These are phyloP conservation scores for Misgurnus anguillicaudatus DNA, from an alignment of 2,113 vertebrate genomes.

Conservation along the genomic window DNA sequence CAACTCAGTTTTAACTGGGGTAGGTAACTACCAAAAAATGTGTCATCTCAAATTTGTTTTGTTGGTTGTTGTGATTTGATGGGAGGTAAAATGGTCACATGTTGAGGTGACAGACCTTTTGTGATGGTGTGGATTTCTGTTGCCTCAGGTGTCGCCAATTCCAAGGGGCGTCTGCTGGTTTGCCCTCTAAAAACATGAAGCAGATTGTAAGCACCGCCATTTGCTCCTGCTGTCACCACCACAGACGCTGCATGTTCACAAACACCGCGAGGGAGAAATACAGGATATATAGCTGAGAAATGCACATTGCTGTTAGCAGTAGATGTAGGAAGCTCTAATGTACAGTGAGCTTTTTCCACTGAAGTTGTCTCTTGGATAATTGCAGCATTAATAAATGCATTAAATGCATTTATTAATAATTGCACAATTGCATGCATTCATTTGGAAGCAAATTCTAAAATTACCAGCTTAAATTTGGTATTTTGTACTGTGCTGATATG, in stretches of 20 bases:
- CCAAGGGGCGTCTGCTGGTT: conserved; percentile 21
- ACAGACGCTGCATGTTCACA: conserved; percentile 49
- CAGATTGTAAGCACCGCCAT: conserved; percentile 43
- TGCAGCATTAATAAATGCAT: not conserved
- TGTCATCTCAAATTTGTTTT: not conserved
- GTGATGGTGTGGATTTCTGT: conserved; percentile 34
- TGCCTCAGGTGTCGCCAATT: conserved; percentile 23
- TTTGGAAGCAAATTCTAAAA: conserved; percentile 22
- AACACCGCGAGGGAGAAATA: conserved; percentile 33
- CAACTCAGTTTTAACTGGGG: not conserved
- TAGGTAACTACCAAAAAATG: not conserved
- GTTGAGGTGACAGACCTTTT: conserved; percentile 48
- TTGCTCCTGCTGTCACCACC: conserved; percentile 58
- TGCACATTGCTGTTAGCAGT: conserved; percentile 61
- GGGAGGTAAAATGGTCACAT: conserved; percentile 31
- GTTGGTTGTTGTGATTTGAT: conserved; percentile 9
- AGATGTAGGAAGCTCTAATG: not conserved
- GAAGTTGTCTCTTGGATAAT: conserved; percentile 42
- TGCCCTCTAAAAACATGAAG: conserved; percentile 35
- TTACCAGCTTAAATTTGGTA: conserved; percentile 7
- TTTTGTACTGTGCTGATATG: conserved; percentile 21
- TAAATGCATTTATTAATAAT: too few species aligned
- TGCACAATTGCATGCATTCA: not conserved
- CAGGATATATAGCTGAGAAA: conserved; percentile 55
- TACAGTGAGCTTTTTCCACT: conserved; percentile 15